Evolutionary conservation across 2,888 invertebrate species (phyloP), one percentile per base, ranked within the genome.

Genomic region (Ectemnius cavifrons): DNA sequence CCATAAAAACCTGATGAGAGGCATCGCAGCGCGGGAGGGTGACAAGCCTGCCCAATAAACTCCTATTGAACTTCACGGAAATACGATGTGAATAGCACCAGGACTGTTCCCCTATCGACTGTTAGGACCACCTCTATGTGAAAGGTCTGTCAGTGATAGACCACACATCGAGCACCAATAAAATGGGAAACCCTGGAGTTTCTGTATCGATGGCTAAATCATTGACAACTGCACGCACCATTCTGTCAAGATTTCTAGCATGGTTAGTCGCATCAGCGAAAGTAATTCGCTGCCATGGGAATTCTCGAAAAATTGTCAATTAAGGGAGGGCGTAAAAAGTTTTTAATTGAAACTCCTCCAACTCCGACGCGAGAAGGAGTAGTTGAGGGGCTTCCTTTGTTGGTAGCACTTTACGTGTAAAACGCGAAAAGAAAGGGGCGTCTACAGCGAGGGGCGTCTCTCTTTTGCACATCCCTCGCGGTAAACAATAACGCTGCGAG

Each of bases 401-500:
- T 77, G 71, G 27, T 49, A 67, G 77, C 75, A 68, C 79, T 79
- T 82, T 71, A 71, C 80, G 69, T 66, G 63, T 58, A 76, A 75
- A 64, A 73, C 47, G 63, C 58, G 71, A 78, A 71, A 62, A 62
- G 27, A 56, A 75, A 68, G 59, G 77, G 73, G 68, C 71, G 78
- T 78, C 75, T 78, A 69, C 65, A 61, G 71, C 57, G 61, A 64
- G 66, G 58, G 62, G 58, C 73, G 74, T 69, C 71, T 73, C 71
- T 73, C 67, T 79, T 77, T 80, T 71, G 77, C 77, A 69, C 79
- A 77, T 79, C 78, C 78, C 79, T 81, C 78, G 73, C 71, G 65
- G 76, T 78, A 82, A 83, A 86, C 82, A 85, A 86, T 86, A 83
- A 80, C 81, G 83, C 81, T 81, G 80, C 80, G 75, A 75, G 72